A percentile compares a stretch with the other conserved stretches of the same genome.
phyloP scores from a whole-genome alignment of 2,113 vertebrate genomes.

The Bos javanicus region DNA sequence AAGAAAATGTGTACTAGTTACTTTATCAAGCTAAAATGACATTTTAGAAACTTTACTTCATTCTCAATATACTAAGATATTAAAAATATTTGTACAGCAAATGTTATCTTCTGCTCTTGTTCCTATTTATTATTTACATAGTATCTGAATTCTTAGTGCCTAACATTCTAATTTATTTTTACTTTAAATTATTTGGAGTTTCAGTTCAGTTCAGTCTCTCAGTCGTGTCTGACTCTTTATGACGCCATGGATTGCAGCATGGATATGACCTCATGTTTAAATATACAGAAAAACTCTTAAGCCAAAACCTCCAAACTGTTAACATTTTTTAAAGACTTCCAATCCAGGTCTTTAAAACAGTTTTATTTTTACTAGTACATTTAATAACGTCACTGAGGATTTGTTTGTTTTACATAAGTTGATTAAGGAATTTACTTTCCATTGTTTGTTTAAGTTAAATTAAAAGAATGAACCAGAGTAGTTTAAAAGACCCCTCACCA shows the following conservation, averaged over 20 bases:
- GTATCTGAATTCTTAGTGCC: background rate
- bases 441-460: background rate
- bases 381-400: background rate
- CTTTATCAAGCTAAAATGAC: background rate
- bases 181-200: background rate
- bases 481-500: background rate
- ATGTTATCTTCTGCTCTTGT: background rate
- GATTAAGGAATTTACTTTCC: background rate
- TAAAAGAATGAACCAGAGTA: background rate
- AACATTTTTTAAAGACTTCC: background rate
- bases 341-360: background rate
- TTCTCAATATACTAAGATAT: background rate
- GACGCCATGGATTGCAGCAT: background rate
- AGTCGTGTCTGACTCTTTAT: background rate
- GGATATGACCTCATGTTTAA: background rate
- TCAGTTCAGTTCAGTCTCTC: background rate
- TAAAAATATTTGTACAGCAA: background rate
- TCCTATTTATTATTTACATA: background rate
- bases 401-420: background rate
- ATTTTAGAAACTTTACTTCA: background rate
- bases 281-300: background rate
- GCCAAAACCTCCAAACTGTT: background rate
- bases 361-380: background rate
- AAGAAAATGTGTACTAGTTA: background rate
- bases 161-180: background rate